Evolutionary conservation across 2,888 invertebrate species (phyloP).

Genomic region (Mythimna albipuncta): DNA sequence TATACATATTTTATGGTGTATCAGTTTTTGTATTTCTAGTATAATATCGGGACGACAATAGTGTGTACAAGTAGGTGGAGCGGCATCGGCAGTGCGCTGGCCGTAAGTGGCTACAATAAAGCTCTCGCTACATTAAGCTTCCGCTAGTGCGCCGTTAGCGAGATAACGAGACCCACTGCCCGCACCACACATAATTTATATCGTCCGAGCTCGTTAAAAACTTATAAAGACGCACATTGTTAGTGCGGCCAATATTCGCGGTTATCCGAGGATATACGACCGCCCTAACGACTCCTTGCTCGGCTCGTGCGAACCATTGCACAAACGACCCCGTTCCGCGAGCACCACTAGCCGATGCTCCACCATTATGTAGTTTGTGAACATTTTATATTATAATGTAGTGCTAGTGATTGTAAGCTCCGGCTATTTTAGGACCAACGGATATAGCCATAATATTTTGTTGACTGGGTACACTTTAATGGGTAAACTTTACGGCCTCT

Average conservation of each 20-base stretch:
- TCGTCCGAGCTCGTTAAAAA: slow-evolving; percentile 91
- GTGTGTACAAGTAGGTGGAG: slow-evolving; percentile 69
- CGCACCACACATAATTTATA: slow-evolving; percentile 90
- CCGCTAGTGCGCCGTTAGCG: slow-evolving; percentile 89
- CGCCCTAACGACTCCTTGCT: slow-evolving; percentile 84
- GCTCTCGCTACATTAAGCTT: slow-evolving; percentile 90
- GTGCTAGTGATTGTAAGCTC: slow-evolving; percentile 44
- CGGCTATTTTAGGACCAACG: slow-evolving; percentile 37
- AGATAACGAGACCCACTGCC: slow-evolving; percentile 90
- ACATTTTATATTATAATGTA: slow-evolving; percentile 58
- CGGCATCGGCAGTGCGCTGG: slow-evolving; percentile 72
- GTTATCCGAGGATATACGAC: slow-evolving; percentile 85
- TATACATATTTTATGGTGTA: neutral
- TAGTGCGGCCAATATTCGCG: slow-evolving; percentile 90
- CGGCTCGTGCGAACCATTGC: slow-evolving; percentile 74
- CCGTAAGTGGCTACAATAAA: slow-evolving; percentile 90
- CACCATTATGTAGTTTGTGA: slow-evolving; percentile 60
- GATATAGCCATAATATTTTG: slow-evolving; percentile 42
- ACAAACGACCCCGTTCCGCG: slow-evolving; percentile 75
- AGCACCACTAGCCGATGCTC: slow-evolving; percentile 68
- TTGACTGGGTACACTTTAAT: slow-evolving; percentile 41
- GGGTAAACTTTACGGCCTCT: slow-evolving; percentile 48
- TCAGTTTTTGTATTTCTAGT: slow-evolving; percentile 53
- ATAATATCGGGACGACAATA: slow-evolving; percentile 65
- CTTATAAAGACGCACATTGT: slow-evolving; percentile 91